Base-by-base conservation (phyloP, 2,888 invertebrate species). In the Syrista parreyssii region DNA sequence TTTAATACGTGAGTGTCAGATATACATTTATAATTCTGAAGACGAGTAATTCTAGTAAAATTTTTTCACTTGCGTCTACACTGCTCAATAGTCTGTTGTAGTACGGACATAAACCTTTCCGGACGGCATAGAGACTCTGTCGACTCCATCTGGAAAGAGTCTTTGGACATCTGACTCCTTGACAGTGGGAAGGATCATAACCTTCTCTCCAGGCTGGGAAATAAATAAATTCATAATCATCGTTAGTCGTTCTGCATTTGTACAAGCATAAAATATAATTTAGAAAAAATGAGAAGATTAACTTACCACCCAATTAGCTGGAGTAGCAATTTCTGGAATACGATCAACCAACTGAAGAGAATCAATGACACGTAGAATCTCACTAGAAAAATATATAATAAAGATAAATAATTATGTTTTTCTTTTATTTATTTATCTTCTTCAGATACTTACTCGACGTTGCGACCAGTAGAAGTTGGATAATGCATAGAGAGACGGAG, bases 381-480 rank as follows among this genome's bases (percentile, higher is more conserved):
- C 97, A 92, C 97, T 97, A 88, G 75, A 92, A 93, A 75, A 79
- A 71, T 75, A 11, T 68, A 12, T 11, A 75, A 68, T 40, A 23
- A 1, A 11, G 68, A 68, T 68, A 12, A 40, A 40, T 15, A 34
- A 68, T n/a, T 15, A 15, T n/a, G 69, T 15, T 11, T 23, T 6
- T n/a, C 9, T 71, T 71, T 2, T 71, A 32, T 12, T n/a, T 12
- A 74, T 74, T 74, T 68, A 23, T 68, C 69, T 35, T 35, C 33
- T 68, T 75, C 73, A 68, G 12, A 73, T 74, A 93, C 95, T 94
- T 91, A 96, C 96, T 96, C 95, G 83, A 97, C 96, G 92, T 97
- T 97, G 82, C 97, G 93, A 71, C 97, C 97, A 34, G 96, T 97
- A 3, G 97, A 96, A 78, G 95, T 95, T 34, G 97, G 97, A 90